Evolutionary conservation across 2,888 invertebrate genomes (phyloP), one percentile per base, ranked within the genome.

Genomic region (Ennomos erosarius): DNA sequence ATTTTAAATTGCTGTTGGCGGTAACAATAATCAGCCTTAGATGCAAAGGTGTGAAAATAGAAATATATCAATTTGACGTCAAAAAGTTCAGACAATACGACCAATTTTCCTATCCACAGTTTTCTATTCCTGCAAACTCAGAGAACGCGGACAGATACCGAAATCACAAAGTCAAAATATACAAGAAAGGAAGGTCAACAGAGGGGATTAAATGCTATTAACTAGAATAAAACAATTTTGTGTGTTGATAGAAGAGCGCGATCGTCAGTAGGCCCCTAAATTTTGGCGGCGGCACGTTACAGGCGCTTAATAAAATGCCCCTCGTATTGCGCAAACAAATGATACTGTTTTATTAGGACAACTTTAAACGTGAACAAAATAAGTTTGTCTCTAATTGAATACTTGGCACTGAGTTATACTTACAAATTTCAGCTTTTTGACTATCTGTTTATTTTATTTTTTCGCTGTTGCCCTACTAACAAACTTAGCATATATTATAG

Each of bases 231-330:
- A 79, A 79, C 73, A 79, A 75, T 77, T 78, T 73, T 76, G 70
- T 69, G 64, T 71, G 71, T 65, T 71, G 64, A 71, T 69, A 66
- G 64, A 71, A 67, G 62, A 68, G 62, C 67, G 65, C 64, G 69
- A 76, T 67, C 70, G 70, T 70, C 77, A 69, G 71, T 84, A 88
- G 86, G 80, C 87, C 81, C 76, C 62, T 58, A 80, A 85, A 87
- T 83, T 79, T 80, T 75, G 75, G 70, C 73, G 55, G 39, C 78
- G 82, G 80, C 88, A 89, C 88, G 88, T 84, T 74, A 82, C 71
- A 50, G 73, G 58, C 73, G 75, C 77, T 78, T 76, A 69, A 74
- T 71, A 70, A 75, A 79, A 79, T 69, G 73, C 65, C 69, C 69
- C 64, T 68, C 67, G 71, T 70, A 67, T 68, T 73, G 59, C 55